Percentiles rank a stretch among this genome's conserved stretches.
These are phyloP conservation scores for Trogon melanurus DNA, from an alignment of 2,113 vertebrate genomes.

Conservation along the genomic window DNA sequence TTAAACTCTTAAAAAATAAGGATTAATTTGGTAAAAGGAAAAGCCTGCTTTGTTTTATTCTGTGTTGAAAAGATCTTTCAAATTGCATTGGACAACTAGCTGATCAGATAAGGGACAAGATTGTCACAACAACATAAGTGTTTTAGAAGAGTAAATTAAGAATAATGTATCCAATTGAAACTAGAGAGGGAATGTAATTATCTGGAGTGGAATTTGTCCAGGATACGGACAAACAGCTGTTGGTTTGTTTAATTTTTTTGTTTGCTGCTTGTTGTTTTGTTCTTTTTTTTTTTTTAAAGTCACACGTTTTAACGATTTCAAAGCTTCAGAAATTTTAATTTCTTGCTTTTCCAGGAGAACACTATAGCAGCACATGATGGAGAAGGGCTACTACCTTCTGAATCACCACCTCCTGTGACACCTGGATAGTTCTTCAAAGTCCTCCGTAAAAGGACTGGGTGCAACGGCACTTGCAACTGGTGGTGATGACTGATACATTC, in stretches of 20 bases:
- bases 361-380: background rate
- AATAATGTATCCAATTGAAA: constrained; percentile 18
- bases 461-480: background rate
- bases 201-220: constrained; percentile 2
- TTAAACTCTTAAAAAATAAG: background rate
- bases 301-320: background rate
- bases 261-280: too few relatives aligned
- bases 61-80: constrained; percentile 14
- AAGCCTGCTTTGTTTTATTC: constrained; percentile 27
- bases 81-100: background rate
- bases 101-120: constrained; percentile 13
- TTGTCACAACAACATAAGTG: background rate
- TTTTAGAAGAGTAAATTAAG: constrained; percentile 50
- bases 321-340: background rate
- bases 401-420: constrained; percentile 49
- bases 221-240: background rate
- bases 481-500: background rate
- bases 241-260: too few relatives aligned
- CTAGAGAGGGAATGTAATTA: constrained; percentile 20
- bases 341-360: background rate
- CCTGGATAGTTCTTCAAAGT: constrained; percentile 41
- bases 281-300: background rate
- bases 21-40: constrained; percentile 27
- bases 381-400: constrained; percentile 18
- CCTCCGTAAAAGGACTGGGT: background rate